Base-by-base conservation (phyloP, 2,113 vertebrate species). In the Peromyscus maniculatus region DNA sequence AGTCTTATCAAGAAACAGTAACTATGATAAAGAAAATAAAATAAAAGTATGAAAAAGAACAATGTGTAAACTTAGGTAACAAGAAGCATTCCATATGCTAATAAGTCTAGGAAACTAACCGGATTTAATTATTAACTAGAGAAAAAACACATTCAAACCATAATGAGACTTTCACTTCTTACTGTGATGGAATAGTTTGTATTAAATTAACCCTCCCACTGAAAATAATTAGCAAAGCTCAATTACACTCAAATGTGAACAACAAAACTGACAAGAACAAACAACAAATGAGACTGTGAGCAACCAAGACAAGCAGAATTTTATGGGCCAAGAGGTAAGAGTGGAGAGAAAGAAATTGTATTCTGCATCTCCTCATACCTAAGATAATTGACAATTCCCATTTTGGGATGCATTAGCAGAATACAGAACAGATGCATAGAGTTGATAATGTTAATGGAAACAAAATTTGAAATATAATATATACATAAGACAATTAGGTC, bases 171-270 rank as follows among this genome's bases (percentile, higher is more conserved):
- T 91, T 62, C 33, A 82, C 57, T 67, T 87, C 33, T 95, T 93
- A 11, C 28, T 80, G 77, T 80, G 87, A 91, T 80, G 71, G 72
- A 93, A 66, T 75, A 75, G 24, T 39, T 93, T 87, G 10, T 93
- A 80, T 80, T 90, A 90, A 59, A 91, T 93, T 93, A 87, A 84
- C 69, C 26, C 10, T 93, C 43, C 66, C 91, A 96, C 3, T 80
- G 74, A 91, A 93, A 95, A 91, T 90, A 93, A 87, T 96, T 95
- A 87, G 80, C 19, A 87, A 87, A 93, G 31, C 10, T 62, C 57
- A 93, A 62, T 87, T 93, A 91, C 74, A 80, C 69, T 72, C 28
- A 52, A 69, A 80, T 77, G 71, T 10, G 55, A 93, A 96, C 39
- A 93, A 96, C 64, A 33, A 89, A 89, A 62, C 55, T 80, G 36